Evolutionary conservation across 2,113 vertebrate genomes (phyloP).

Genomic region (Archilochus colubris): DNA sequence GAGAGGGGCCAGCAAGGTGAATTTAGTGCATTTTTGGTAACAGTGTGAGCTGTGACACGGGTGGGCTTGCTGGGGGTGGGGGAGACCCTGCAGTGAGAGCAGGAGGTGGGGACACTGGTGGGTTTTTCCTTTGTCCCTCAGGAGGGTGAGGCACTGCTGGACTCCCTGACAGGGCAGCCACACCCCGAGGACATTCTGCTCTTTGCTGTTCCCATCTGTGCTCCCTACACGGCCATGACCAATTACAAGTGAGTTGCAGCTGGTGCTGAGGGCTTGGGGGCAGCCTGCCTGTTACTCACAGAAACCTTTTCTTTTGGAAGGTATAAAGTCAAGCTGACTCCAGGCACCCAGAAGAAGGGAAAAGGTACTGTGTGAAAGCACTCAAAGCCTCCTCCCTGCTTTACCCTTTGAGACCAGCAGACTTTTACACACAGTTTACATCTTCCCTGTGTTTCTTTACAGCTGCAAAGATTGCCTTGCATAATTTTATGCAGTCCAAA

Average conservation of each 20-base stretch:
- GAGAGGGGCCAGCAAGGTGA: rapidly evolving
- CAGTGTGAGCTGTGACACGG: rapidly evolving
- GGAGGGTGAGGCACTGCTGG: constrained; percentile 86
- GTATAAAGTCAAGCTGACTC: constrained; percentile 96
- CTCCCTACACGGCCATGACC: constrained; percentile 90
- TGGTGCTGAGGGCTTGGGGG: rapidly evolving
- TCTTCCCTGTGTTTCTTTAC: neutral
- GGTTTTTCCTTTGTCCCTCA: constrained; percentile 49
- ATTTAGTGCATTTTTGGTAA: rapidly evolving
- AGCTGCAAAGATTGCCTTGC: constrained; percentile 94
- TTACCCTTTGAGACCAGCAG: rapidly evolving
- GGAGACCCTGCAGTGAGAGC: neutral
- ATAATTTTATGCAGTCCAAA: constrained; percentile 93
- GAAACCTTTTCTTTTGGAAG: constrained; percentile 55
- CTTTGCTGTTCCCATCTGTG: constrained; percentile 92
- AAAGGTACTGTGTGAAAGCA: constrained; percentile 82
- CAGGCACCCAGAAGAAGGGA: constrained; percentile 95
- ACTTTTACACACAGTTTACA: rapidly evolving
- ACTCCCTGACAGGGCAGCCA: constrained; percentile 91
- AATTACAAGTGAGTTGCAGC: constrained; percentile 87
- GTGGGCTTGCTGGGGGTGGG: neutral
- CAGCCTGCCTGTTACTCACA: neutral
- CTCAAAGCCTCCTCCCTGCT: rapidly evolving
- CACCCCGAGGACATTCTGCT: constrained; percentile 89
- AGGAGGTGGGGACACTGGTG: neutral